These are phyloP conservation scores for Isaurus tuberculatus DNA, from an alignment of 92 coral and sea anemone species.

Conservation along the genomic window DNA sequence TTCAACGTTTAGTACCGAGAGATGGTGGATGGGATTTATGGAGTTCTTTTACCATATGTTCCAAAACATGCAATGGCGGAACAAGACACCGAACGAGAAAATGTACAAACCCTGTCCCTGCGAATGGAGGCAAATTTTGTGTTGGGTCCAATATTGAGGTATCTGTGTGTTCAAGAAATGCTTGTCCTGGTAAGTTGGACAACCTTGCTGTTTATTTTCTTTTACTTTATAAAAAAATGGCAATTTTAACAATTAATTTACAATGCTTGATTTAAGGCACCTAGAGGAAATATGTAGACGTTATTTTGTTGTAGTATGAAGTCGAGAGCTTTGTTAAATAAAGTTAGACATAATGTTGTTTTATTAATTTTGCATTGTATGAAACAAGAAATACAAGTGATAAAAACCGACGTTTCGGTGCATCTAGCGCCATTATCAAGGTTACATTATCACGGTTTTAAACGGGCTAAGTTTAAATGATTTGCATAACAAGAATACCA, in stretches of 20 bases:
- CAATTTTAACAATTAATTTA: background rate
- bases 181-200: constrained; percentile 8
- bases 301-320: too few relatives aligned
- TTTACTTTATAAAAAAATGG: background rate
- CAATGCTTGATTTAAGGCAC: too few relatives aligned
- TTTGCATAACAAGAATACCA: too few relatives aligned
- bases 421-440: too few relatives aligned
- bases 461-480: too few relatives aligned
- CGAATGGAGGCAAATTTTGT: background rate
- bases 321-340: too few relatives aligned
- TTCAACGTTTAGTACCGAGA: background rate
- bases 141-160: background rate
- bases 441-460: too few relatives aligned
- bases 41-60: background rate
- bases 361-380: too few relatives aligned
- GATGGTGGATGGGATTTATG: background rate
- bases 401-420: too few relatives aligned
- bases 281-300: too few relatives aligned
- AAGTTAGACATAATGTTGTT: too few relatives aligned
- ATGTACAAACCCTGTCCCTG: background rate
- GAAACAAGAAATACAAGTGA: too few relatives aligned
- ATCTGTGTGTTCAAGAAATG: background rate
- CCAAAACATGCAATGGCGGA: background rate
- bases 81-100: constrained; percentile 5
- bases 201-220: background rate